phyloP scores from a whole-genome alignment of 2,113 vertebrate species.

The Speoplatyrhinus poulsoni region DNA sequence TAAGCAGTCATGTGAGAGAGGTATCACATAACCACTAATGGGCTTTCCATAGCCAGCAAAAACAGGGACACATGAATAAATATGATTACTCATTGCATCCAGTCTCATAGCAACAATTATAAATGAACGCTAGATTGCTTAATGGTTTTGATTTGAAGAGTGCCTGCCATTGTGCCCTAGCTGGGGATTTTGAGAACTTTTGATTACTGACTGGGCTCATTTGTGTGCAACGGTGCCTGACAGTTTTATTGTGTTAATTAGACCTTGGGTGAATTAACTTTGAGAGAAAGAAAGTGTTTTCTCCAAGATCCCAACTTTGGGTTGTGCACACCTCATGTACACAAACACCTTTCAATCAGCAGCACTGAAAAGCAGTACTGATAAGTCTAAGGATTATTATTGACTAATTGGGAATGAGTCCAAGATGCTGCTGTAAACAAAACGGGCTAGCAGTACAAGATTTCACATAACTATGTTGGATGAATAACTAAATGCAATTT shows the following conservation, averaged over 20 bases:
- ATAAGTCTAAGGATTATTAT: too few species aligned
- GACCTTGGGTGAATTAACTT: too few species aligned
- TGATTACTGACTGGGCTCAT: background rate
- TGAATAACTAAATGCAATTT: too few species aligned
- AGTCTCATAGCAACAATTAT: background rate
- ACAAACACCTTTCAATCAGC: background rate
- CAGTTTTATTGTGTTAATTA: too few species aligned
- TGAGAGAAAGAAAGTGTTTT: too few species aligned
- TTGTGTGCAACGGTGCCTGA: background rate
- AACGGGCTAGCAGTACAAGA: slow-evolving; percentile 29
- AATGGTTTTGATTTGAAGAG: background rate
- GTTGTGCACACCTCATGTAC: background rate
- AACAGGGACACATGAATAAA: background rate
- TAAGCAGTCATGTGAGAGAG: slow-evolving; percentile 36
- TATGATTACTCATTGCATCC: background rate
- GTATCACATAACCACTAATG: slow-evolving; percentile 54
- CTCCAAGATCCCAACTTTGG: background rate
- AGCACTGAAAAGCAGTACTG: too few species aligned
- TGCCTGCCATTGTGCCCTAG: background rate
- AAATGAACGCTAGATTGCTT: background rate
- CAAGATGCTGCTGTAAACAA: background rate
- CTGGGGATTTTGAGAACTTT: background rate
- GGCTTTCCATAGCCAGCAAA: background rate
- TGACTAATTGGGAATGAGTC: too few species aligned
- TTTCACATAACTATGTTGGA: background rate